Percentiles rank a stretch among this genome's conserved stretches.
These are phyloP conservation scores for Enhydra lutris DNA, from an alignment of 2,113 vertebrate species.

Conservation along the genomic window DNA sequence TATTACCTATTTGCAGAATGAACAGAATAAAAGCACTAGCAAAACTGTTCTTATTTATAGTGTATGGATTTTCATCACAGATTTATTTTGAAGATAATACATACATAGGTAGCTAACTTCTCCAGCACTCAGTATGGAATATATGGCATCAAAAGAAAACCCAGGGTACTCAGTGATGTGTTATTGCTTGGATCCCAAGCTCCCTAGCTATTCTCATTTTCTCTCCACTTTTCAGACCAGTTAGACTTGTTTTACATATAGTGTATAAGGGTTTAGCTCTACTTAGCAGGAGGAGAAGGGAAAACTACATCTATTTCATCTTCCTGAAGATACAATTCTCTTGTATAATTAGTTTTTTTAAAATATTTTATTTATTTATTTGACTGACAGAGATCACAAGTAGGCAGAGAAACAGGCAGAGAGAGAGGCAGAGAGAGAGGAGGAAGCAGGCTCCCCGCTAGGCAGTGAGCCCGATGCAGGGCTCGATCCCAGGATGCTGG, in stretches of 20 bases:
- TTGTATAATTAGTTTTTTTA: not conserved
- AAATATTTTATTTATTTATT: too few relatives aligned
- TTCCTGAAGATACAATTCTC: not conserved
- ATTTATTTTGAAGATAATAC: not conserved
- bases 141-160: not conserved
- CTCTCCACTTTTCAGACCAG: not conserved
- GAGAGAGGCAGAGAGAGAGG: too few relatives aligned
- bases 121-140: not conserved
- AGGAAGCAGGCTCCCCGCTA: too few relatives aligned
- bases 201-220: not conserved
- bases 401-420: too few relatives aligned
- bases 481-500: too few relatives aligned
- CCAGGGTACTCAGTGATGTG: not conserved
- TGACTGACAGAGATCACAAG: too few relatives aligned
- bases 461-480: too few relatives aligned
- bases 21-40: not conserved
- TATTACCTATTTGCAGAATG: not conserved
- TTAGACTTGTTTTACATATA: not conserved
- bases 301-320: not conserved
- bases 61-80: not conserved
- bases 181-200: not conserved
- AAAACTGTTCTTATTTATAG: not conserved
- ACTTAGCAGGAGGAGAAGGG: not conserved
- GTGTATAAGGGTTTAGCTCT: not conserved
- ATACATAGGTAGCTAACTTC: not conserved